Evolutionary conservation across 1,140 invertebrate genomes (phyloP), one percentile per base, ranked within the genome.

Genomic region (Drosophila pandora): DNA sequence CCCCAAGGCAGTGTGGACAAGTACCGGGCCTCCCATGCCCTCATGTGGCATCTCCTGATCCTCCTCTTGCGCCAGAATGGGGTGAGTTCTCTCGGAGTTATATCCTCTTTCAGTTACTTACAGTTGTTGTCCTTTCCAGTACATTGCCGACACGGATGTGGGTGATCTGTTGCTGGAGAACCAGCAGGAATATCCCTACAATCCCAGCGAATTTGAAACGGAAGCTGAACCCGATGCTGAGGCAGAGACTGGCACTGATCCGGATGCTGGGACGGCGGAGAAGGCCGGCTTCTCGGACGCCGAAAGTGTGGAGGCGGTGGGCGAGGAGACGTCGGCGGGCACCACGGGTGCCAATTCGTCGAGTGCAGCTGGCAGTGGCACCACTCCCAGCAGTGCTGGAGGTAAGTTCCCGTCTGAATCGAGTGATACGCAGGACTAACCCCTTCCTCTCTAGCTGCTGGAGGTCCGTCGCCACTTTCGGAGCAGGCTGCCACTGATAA

Each of bases 21-120:
- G 13, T 91, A 88, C 57, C 92, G 94, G 34, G 95, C 96, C 28
- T 97, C 96, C 0, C 96, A 96, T 74, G 94, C 96, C 80, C 93
- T 99, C 10, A 93, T 99, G 81, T 99, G 98, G 95, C 95, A 96
- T 87, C 93, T 98, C 64, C 94, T 99, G 78, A 96, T 97, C 76
- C 94, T 98, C 79, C 93, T 99, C 68, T 94, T 99, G 71, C 95
- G 97, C 79, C 97, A 98, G 92, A 99, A 99, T 93, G 98, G 98
- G 90, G 97, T 97, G 92, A 93, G 93, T 92, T 47, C 1, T n/a
- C 8, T 17, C 1, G 0, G 17, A 39, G 28, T 3, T n/a, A 28
- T 1, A 6, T 28, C 25, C 5, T 28, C 6, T 6, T 1, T 1
- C 3, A 48, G 2, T 57, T 68, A 56, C 56, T 39, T 28, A 41